A percentile compares a stretch with the other conserved stretches of the same genome.
Evolutionary conservation across 2,113 vertebrate species (phyloP).

Genomic region (Brachyhypopomus occidentalis): DNA sequence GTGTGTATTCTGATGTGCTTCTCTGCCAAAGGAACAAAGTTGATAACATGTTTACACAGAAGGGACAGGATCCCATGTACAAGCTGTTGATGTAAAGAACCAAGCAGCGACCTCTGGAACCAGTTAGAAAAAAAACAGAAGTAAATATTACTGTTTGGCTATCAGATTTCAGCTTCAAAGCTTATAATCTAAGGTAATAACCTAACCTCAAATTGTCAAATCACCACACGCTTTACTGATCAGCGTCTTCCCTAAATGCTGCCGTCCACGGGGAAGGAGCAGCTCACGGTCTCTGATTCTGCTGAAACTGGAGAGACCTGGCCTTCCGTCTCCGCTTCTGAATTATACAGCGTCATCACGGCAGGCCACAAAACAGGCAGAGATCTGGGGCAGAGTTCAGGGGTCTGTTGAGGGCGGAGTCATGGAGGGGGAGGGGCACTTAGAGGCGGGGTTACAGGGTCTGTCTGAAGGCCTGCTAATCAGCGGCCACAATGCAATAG

Average conservation of each 20-base stretch:
- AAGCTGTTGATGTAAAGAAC: background rate
- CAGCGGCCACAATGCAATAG: too few species aligned
- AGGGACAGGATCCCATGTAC: background rate
- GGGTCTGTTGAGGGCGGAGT: too few species aligned
- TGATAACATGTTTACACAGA: conserved; percentile 29
- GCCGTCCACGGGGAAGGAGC: background rate
- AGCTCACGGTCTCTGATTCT: conserved; percentile 57
- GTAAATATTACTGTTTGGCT: background rate
- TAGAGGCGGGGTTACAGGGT: too few species aligned
- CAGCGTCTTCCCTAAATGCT: too few species aligned
- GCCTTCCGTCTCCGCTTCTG: conserved; percentile 64
- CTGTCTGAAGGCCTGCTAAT: too few species aligned
- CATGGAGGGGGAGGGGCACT: too few species aligned
- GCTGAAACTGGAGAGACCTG: conserved; percentile 69
- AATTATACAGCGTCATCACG: conserved; percentile 71
- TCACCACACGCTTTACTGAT: too few species aligned
- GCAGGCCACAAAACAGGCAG: background rate
- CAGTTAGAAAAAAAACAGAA: background rate
- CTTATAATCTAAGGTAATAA: background rate
- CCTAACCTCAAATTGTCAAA: too few species aligned
- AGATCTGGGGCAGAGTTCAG: too few species aligned
- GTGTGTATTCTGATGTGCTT: background rate
- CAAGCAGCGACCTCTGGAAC: background rate
- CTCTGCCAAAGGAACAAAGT: background rate
- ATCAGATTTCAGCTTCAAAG: too few species aligned